Evolutionary conservation across 2,113 vertebrate genomes (phyloP), one percentile per base, ranked within the genome.

Genomic region (Oryctolagus cuniculus): DNA sequence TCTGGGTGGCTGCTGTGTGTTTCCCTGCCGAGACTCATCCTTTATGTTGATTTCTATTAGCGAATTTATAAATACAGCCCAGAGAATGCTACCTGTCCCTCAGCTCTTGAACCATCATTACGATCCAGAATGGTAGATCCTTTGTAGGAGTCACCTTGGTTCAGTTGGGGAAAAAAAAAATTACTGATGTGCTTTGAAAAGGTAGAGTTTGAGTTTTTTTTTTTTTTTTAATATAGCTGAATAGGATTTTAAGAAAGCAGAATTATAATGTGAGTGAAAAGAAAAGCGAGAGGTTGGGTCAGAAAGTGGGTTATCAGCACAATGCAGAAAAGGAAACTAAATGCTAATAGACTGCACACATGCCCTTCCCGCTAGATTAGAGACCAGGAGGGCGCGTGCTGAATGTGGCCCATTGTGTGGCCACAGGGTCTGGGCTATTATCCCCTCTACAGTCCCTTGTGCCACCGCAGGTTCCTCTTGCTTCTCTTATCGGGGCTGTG

Each of bases 261-360:
- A 96, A 96, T 98, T 97, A 96, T 95, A 97, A 88, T 97, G 96
- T 72, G 96, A 98, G 69, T 96, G 96, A 98, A 97, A 95, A 96
- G 97, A 90, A 73, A 97, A 94, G 78, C 58, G 13, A 97, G 97
- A 98, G 96, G 77, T 97, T 97, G 91, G 92, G 97, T 98, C 96
- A 97, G 97, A 98, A 98, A 89, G 92, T 97, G 89, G 95, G 95
- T 98, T 98, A 98, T 98, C 98, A 97, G 98, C 96, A 96, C 92
- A 95, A 97, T 98, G 93, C 98, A 98, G 98, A 97, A 95, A 98
- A 95, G 34, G 97, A 95, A 85, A 98, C 90, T 93, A 97, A 98
- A 98, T 98, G 96, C 95, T 98, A 97, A 98, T 97, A 97, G 95
- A 97, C 97, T 24, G 27, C 97, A 80, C 96, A 81, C 80, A 82